Conservation (phyloP, 2,888 invertebrate genomes). For the Agrochola litura region DNA sequence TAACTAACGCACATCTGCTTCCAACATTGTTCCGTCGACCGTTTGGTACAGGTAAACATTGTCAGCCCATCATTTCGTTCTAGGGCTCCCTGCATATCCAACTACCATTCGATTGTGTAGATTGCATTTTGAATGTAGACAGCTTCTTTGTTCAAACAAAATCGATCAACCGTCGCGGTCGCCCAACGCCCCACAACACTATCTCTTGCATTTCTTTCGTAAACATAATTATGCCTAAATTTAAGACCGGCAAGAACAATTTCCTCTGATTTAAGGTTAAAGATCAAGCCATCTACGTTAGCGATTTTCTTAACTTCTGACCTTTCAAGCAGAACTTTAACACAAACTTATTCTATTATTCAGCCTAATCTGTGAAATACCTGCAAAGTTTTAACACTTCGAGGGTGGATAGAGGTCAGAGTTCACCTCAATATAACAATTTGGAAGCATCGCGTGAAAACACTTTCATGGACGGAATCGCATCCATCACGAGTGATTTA, state of each 20-base stretch:
- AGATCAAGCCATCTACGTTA: conserved; percentile 12
- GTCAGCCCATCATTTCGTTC: conserved; percentile 22
- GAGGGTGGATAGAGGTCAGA: conserved; percentile 51
- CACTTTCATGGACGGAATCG: conserved; percentile 33
- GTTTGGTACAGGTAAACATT: conserved; percentile 28
- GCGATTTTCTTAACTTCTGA: conserved; percentile 11
- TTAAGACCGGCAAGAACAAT: not conserved
- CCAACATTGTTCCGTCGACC: conserved; percentile 6
- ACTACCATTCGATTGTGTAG: not conserved
- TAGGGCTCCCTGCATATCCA: not conserved
- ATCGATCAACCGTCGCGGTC: not conserved
- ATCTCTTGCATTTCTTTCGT: not conserved
- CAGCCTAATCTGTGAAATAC: conserved; percentile 44
- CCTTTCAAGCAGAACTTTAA: conserved; percentile 11
- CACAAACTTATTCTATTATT: conserved; percentile 35
- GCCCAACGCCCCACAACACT: not conserved
- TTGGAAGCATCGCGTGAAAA: conserved; percentile 60
- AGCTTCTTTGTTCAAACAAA: not conserved
- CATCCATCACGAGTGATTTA: conserved; percentile 59
- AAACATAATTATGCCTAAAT: conserved; percentile 11
- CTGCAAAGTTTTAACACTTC: conserved; percentile 26
- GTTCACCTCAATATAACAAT: conserved; percentile 31
- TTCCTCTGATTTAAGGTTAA: not conserved
- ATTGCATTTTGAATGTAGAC: not conserved
- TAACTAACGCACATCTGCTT: conserved; percentile 19